Base-by-base conservation (phyloP, 2,113 vertebrate species). In the Corydoras sp. region DNA sequence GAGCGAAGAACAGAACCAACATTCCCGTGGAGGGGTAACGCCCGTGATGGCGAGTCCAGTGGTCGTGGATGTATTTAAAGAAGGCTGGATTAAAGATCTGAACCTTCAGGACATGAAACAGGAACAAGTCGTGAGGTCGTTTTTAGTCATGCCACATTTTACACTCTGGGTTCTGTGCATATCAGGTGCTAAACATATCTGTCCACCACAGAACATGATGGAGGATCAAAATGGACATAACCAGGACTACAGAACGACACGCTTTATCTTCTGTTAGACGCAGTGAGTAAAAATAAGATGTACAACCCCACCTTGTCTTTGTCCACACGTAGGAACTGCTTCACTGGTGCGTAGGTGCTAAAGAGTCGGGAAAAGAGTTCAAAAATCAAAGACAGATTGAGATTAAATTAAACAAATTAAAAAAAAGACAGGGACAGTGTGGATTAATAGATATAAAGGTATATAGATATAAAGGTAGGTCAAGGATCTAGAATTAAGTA, bases 81-180 rank as follows among this genome's bases (percentile, higher is more conserved):
- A 99, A 99, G 9, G 95, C 95, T 10, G 97, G 97, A 80, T 98
- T 99, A 83, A 97, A 98, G 85, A 99, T 94, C 89, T 98, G 96
- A 58, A 98, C 97, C 97, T 99, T 73, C 9, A 62, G 5, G 10
- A 48, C 0, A 15, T 9, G n/a, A 58, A 12, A 24, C 18, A 2
- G 18, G 18, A 24, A 24, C 18, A 24, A 24, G 18, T 24, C 18
- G 18, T 24, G 18, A 24, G 18, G 18, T 24, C 1, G 18, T 24
- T 24, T 24, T 24, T 24, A 24, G 18, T 24, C 2, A 24, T 24
- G 18, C 18, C 18, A 24, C 18, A 24, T 24, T 24, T 24, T 24
- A 43, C 35, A 43, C 35, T 43, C 35, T 43, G 35, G 35, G 35
- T 43, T 43, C 35, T 43, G 35, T 43, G 7, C 35, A 43, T 24